Evolutionary conservation across 2,888 invertebrate species (phyloP).

Genomic region (Chelonus formosanus): DNA sequence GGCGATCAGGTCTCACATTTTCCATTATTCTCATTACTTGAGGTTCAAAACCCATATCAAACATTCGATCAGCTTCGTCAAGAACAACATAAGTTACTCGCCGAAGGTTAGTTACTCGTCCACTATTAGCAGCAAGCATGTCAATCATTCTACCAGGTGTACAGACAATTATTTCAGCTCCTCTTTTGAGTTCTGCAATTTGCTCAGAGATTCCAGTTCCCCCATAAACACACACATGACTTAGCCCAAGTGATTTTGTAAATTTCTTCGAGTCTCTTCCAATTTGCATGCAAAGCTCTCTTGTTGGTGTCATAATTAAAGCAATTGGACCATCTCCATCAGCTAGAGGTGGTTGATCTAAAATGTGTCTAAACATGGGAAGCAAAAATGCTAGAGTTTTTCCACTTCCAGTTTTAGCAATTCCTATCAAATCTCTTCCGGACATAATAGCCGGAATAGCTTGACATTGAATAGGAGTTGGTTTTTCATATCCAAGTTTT

Average conservation of each 20-base stretch:
- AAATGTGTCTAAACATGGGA: constrained; percentile 96
- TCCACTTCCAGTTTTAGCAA: constrained; percentile 99
- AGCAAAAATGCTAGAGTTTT: constrained; percentile 98
- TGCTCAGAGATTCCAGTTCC: constrained; percentile 97
- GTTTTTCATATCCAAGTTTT: constrained; percentile 91
- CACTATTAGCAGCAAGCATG: constrained; percentile 98
- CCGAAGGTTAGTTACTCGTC: constrained; percentile 96
- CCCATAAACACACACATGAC: constrained; percentile 97
- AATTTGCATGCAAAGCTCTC: constrained; percentile 99
- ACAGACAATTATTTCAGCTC: constrained; percentile 98
- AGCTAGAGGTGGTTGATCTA: constrained; percentile 93
- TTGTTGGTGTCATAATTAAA: constrained; percentile 96
- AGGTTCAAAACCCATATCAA: constrained; percentile 99
- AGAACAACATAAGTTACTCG: constrained; percentile 96
- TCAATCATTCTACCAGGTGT: constrained; percentile 99
- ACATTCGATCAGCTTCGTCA: constrained; percentile 99
- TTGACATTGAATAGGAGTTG: constrained; percentile 98
- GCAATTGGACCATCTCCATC: constrained; percentile 98
- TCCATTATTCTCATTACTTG: constrained; percentile 97
- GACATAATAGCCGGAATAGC: constrained; percentile 98
- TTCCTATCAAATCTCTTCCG: constrained; percentile 95
- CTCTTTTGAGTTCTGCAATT: constrained; percentile 95
- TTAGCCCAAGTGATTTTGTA: constrained; percentile 84
- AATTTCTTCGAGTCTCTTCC: constrained; percentile 96
- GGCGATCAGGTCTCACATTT: constrained; percentile 94